Base-by-base conservation (phyloP, 2,888 invertebrate species). In the Gari tellinella region DNA sequence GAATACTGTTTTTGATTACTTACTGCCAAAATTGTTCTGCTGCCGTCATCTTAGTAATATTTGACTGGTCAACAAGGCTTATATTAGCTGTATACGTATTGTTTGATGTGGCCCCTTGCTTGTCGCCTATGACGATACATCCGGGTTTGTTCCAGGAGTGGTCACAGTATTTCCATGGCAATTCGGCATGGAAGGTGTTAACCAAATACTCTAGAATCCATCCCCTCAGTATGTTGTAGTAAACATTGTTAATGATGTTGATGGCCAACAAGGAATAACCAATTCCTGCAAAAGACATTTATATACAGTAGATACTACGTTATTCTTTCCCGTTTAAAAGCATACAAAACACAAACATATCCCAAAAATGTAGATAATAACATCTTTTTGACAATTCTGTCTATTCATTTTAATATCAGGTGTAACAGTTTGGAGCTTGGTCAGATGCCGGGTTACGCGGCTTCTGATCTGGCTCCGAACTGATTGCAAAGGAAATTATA, bases 211-310 rank as follows among this genome's bases (percentile, higher is more conserved):
- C 97, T 93, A 97, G 96, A 90, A 97, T 97, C 98, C 98, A 98
- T 55, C 97, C 97, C 89, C 98, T 97, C 92, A 98, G 97, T 84
- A 97, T 97, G 90, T 98, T 98, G 93, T 98, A 98, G 93, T 98
- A 98, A 52, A 98, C 93, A 1, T 97, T 96, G 72, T 98, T 97
- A 92, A 97, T 96, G 84, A 97, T 95, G 4, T 97, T 97, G 75
- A 97, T 97, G 5, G 92, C 83, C n/a, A 92, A 88, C 23, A 93
- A 92, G 14, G 92, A 92, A 76, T 91, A 91, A 1, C 93, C 93
- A 51, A 93, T 92, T 21, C 93, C 94, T 94, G 85, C 10, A 40
- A n/a, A n/a, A n/a, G n/a, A n/a, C n/a, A n/a, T n/a, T n/a, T n/a
- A n/a, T n/a, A 40, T n/a, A n/a, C n/a, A n/a, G n/a, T n/a, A n/a